Conservation (phyloP, 1,140 invertebrate genomes). For the Drosophila neocordata region DNA sequence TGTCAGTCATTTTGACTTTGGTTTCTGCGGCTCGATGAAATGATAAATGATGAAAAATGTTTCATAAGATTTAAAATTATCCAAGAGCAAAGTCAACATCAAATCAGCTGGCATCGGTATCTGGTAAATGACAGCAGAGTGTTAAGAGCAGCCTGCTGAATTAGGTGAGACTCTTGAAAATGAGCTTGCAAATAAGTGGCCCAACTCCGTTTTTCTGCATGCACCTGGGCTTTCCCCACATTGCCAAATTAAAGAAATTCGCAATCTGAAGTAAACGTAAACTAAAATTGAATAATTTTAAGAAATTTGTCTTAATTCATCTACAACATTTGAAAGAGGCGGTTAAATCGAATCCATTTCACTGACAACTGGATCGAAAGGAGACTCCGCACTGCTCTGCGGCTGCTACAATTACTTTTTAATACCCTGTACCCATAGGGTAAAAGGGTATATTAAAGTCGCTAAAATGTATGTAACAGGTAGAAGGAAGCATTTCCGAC, state of each 20-base stretch:
- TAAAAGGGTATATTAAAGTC: too few species aligned
- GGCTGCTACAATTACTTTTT: too few species aligned
- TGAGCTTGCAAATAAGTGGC: slow-evolving; percentile 68
- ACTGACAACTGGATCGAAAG: too few species aligned
- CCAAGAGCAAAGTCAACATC: slow-evolving; percentile 73
- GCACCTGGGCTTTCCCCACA: slow-evolving; percentile 40
- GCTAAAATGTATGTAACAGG: too few species aligned
- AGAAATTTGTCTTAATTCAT: too few species aligned
- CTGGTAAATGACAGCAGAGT: background rate
- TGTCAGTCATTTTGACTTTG: slow-evolving; percentile 81
- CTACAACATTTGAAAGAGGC: background rate
- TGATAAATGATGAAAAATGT: slow-evolving; percentile 83
- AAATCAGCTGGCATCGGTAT: slow-evolving; percentile 41
- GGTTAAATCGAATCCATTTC: too few species aligned
- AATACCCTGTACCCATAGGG: too few species aligned
- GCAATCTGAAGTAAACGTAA: slow-evolving; percentile 13
- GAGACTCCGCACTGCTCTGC: too few species aligned
- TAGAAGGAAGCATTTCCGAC: too few species aligned
- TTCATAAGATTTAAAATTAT: slow-evolving; percentile 80
- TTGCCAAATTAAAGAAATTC: slow-evolving; percentile 25
- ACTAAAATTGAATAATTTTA: too few species aligned
- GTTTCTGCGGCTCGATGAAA: slow-evolving; percentile 73
- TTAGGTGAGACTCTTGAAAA: slow-evolving; percentile 24
- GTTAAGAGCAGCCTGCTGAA: background rate
- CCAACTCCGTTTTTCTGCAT: slow-evolving; percentile 17